phyloP scores from a whole-genome alignment of 2,797 vertebrate species.

The Takifugu rubripes region DNA sequence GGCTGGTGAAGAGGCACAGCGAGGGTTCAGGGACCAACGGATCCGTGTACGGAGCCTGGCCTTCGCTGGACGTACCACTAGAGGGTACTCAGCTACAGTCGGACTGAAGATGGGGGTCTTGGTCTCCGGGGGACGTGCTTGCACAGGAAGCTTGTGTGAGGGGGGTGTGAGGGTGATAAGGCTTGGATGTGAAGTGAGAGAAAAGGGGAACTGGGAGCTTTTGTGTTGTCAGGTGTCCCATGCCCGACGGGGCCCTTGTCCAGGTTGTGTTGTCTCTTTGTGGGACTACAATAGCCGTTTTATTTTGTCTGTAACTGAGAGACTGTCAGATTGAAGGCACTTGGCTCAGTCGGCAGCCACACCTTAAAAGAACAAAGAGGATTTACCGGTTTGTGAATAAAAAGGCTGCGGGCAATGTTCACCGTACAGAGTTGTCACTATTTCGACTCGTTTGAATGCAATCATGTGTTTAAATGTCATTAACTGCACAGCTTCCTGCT shows the following conservation, averaged over 20 bases:
- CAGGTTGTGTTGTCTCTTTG: conserved; percentile 51
- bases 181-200: conserved; percentile 27
- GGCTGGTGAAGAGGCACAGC: conserved; percentile 59
- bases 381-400: conserved; percentile 62
- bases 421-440: conserved; percentile 50
- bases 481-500: too few relatives aligned
- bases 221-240: conserved; percentile 37
- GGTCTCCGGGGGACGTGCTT: conserved; percentile 53
- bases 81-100: conserved; percentile 63
- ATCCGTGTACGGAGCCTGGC: conserved; percentile 5
- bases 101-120: conserved; percentile 6
- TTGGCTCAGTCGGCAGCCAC: conserved; percentile 54
- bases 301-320: conserved; percentile 55
- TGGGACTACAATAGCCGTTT: conserved; percentile 58
- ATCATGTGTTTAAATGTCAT: conserved; percentile 9
- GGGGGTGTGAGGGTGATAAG: conserved; percentile 5
- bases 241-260: conserved; percentile 41
- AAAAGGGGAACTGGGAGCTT: conserved; percentile 13
- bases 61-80: conserved; percentile 44
- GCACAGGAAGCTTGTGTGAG: conserved; percentile 45
- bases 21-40: conserved; percentile 34
- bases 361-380: conserved; percentile 25
- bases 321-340: conserved; percentile 61
- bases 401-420: conserved; percentile 44
- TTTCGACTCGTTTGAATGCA: conserved; percentile 3